phyloP scores from a whole-genome alignment of 1,140 invertebrate species.

The Fopius arisanus region DNA sequence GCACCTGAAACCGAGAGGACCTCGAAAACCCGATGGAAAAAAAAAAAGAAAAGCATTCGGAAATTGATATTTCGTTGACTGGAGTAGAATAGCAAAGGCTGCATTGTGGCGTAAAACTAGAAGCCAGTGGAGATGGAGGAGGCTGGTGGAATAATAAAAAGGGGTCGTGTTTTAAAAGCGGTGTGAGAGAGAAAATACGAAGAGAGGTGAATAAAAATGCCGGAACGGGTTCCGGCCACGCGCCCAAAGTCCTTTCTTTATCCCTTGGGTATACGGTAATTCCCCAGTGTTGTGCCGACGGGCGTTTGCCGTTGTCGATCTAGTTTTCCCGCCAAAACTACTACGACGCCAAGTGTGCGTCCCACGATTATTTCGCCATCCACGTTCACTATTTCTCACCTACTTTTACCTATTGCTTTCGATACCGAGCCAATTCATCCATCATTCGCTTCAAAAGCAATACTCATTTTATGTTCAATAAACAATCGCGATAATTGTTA shows the following conservation, averaged over 20 bases:
- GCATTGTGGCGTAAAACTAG: conserved; percentile 52
- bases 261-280: conserved; percentile 31
- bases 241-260: conserved; percentile 31
- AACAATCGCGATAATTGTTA: too few species aligned
- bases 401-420: too few species aligned
- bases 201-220: conserved; percentile 29
- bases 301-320: conserved; percentile 15
- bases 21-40: too few species aligned
- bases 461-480: too few species aligned
- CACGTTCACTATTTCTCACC: too few species aligned
- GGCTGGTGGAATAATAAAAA: conserved; percentile 27
- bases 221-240: conserved; percentile 59
- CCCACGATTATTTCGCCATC: not conserved
- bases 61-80: not conserved
- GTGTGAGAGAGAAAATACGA: conserved; percentile 31
- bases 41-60: not conserved
- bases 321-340: conserved; percentile 56
- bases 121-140: conserved; percentile 38
- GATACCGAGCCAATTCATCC: conserved; percentile 23
- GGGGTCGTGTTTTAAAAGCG: conserved; percentile 5
- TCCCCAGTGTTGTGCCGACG: conserved; percentile 2
- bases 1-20: too few species aligned
- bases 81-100: conserved; percentile 11
- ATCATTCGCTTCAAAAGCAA: conserved; percentile 25
- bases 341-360: conserved; percentile 10